Percentiles rank a stretch among this genome's conserved stretches.
phyloP scores from a whole-genome alignment of 2,888 invertebrate genomes.

The Candidula unifasciata region DNA sequence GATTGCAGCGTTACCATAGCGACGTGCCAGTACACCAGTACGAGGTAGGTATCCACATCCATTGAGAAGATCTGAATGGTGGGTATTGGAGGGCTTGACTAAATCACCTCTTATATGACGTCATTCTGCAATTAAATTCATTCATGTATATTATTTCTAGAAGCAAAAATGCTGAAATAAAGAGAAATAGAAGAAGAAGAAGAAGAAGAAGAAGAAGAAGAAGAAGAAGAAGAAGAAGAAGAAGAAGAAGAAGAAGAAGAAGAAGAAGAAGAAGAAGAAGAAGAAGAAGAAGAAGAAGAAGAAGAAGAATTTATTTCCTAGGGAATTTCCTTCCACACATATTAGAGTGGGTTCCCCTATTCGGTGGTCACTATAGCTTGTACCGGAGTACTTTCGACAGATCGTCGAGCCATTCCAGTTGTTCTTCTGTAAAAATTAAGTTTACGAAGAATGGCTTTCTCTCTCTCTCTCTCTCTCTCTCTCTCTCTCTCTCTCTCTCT shows the following conservation, averaged over 20 bases:
- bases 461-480: neutral
- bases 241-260: conserved; percentile 27
- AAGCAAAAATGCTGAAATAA: no score
- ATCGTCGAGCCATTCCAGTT: no score
- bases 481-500: neutral
- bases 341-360: no score
- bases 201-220: conserved; percentile 21
- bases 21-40: conserved; percentile 5
- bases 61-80: neutral
- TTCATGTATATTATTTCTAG: no score
- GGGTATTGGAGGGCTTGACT: neutral
- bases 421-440: no score
- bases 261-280: conserved; percentile 15
- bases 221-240: conserved; percentile 31
- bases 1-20: conserved; percentile 23
- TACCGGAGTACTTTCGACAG: no score
- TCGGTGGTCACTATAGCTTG: no score
- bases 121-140: no score
- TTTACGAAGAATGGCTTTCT: no score
- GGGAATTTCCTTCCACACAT: no score
- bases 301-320: no score
- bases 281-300: conserved; percentile 28
- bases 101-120: no score
- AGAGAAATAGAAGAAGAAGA: neutral
- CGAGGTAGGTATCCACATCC: conserved; percentile 10